Percentiles rank a stretch among this genome's conserved stretches.
These are phyloP conservation scores for Parus major DNA, from an alignment of 2,113 vertebrate genomes.

Conservation along the genomic window DNA sequence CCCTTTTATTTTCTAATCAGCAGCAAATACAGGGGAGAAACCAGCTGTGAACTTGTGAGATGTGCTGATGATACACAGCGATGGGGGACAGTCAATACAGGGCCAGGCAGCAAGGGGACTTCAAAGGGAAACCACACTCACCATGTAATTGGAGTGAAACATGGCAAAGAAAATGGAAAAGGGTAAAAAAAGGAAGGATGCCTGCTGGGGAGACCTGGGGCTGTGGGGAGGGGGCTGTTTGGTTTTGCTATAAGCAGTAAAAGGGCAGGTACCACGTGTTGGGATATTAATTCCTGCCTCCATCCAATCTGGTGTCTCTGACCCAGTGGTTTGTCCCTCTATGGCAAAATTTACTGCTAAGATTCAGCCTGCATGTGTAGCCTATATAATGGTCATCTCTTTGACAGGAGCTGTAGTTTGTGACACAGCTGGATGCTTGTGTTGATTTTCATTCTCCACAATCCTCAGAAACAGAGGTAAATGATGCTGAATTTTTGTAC, in stretches of 20 bases:
- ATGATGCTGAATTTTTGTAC: background rate
- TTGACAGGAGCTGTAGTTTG: background rate
- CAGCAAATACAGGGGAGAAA: background rate
- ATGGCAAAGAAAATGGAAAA: background rate
- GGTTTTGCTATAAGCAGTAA: background rate
- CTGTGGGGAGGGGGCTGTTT: background rate
- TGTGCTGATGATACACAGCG: background rate
- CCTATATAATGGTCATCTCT: background rate
- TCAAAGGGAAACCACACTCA: background rate
- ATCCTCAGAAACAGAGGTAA: background rate
- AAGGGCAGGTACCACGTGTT: background rate
- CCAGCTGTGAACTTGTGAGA: conserved; percentile 9
- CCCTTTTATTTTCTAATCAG: background rate
- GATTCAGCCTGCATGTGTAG: background rate
- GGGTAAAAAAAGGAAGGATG: background rate
- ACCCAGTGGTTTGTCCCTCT: background rate
- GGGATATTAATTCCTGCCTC: background rate
- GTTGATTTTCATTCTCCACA: background rate
- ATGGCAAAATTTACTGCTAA: background rate
- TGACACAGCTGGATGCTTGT: conserved; percentile 4
- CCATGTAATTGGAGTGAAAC: background rate
- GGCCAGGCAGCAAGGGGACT: background rate
- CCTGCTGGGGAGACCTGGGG: background rate
- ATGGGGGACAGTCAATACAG: background rate
- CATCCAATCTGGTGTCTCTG: background rate